Base-by-base conservation (phyloP, 2,113 vertebrate genomes). In the Macquaria ambigua region DNA sequence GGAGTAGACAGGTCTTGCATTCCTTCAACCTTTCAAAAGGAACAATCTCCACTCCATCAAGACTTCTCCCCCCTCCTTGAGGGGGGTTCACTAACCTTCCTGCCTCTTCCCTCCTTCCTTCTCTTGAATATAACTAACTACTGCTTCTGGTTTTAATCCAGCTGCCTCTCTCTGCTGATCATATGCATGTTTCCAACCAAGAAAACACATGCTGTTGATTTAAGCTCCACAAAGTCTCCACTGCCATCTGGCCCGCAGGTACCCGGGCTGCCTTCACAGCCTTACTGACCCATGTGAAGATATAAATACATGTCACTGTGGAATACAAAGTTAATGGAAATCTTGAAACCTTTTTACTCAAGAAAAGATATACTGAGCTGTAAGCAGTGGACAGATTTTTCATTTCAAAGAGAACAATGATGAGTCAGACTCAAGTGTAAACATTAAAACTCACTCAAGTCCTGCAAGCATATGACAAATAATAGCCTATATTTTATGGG, bases 241-340 rank as follows among this genome's bases (percentile, higher is more conserved):
- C 79, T 62, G 48, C 70, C 92, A 93, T 93, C 89, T 93, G 92
- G 81, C 58, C 85, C 34, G 50, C 91, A 94, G 93, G 89, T 91
- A 94, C 79, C 43, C 9, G 0, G 28, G 53, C 74, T 67, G 76
- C 68, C 50, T 70, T 68, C 43, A 9, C 90, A 71, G 69, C 84
- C 34, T 72, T 16, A 67, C 85, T 39, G 20, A 20, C 83, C 74
- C 53, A 69, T 25, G 62, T 69, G 76, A 81, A 74, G 68, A 82
- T 79, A 81, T 77, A 83, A 81, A 83, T 74, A 83, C 52, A 72
- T 3, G 31, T 64, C 74, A 55, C 55, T 8, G 53, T 25, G 34
- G 66, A 84, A 77, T 23, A 64, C 15, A 31, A 79, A 71, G 71
- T 59, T 50, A 58, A 82, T 62, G 59, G 58, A 83, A 75, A 83